Conservation (phyloP, 2,888 invertebrate genomes). For the Beris morrisii region DNA sequence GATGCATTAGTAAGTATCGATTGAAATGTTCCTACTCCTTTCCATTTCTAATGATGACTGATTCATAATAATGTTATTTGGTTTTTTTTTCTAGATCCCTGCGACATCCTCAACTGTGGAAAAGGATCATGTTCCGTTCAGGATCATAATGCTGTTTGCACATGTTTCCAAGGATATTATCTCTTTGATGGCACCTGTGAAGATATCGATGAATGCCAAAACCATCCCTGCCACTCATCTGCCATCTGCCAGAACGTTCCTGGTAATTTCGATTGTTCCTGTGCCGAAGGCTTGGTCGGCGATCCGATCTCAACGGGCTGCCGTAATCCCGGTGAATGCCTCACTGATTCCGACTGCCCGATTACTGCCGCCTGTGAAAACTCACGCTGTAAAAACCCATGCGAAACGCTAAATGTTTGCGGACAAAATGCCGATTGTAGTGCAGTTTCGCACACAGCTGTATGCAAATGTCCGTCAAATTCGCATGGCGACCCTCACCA, state of each 20-base stretch:
- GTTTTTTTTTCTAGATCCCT: slow-evolving; percentile 66
- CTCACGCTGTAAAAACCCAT: slow-evolving; percentile 77
- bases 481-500: slow-evolving; percentile 75
- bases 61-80: background rate
- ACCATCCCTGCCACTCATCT: slow-evolving; percentile 76
- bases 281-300: slow-evolving; percentile 77
- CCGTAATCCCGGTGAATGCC: slow-evolving; percentile 80
- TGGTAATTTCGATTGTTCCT: slow-evolving; percentile 77
- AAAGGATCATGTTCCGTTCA: slow-evolving; percentile 76
- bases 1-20: slow-evolving; percentile 69
- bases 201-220: slow-evolving; percentile 79
- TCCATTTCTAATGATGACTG: background rate
- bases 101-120: slow-evolving; percentile 75
- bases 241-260: slow-evolving; percentile 77
- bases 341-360: slow-evolving; percentile 78
- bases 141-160: slow-evolving; percentile 72
- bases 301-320: slow-evolving; percentile 76
- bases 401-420: slow-evolving; percentile 67
- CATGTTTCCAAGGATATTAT: slow-evolving; percentile 75
- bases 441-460: slow-evolving; percentile 68
- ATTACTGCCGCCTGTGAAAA: slow-evolving; percentile 73
- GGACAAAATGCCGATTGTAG: slow-evolving; percentile 76
- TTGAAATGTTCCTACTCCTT: background rate
- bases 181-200: slow-evolving; percentile 68
- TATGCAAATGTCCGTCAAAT: slow-evolving; percentile 74